Base-by-base conservation (phyloP, 2,113 vertebrate species). In the Coturnix japonica region DNA sequence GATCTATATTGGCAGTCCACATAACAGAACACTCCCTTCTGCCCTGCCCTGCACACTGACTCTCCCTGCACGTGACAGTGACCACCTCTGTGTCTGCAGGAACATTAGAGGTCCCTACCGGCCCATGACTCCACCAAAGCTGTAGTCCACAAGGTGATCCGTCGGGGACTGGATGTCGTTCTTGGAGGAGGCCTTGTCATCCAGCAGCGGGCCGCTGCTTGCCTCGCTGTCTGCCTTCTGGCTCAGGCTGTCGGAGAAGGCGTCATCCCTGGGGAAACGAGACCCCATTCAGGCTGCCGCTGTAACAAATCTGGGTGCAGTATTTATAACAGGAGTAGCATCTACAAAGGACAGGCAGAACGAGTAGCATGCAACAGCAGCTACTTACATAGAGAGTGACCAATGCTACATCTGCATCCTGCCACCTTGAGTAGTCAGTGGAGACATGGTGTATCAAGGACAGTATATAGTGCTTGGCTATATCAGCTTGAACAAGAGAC, bases 181-280 rank as follows among this genome's bases (percentile, higher is more conserved):
- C 97, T 99, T 99, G 88, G 98, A 99, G 25, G 99, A 99, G 76
- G 98, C 97, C 95, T 99, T 99, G 63, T 99, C 99, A 1, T 99
- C 99, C 93, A 99, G 97, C 84, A 99, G 91, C 0, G 99, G 99
- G 8, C 99, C 99, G 3, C 99, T 99, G 98, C 99, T 99, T 0
- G 99, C 99, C 96, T 99, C 99, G 2, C 99, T 99, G 91, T 99
- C 99, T 0, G 99, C 99, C 95, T 99, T 99, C 96, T 99, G 99
- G 86, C 99, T 99, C 87, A 99, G 98, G 96, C 98, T 99, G 97
- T 99, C 99, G 0, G 99, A 99, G 97, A 99, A 99, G 0, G 99
- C 99, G 43, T 99, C 99, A 7, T 99, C 99, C 98, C 99, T 99
- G 56, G 64, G 61, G 65, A 95, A 76, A 96, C 53, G 44, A 95